These are phyloP conservation scores for Orchestia grillus DNA, from an alignment of 1,140 invertebrate genomes.

Conservation along the genomic window DNA sequence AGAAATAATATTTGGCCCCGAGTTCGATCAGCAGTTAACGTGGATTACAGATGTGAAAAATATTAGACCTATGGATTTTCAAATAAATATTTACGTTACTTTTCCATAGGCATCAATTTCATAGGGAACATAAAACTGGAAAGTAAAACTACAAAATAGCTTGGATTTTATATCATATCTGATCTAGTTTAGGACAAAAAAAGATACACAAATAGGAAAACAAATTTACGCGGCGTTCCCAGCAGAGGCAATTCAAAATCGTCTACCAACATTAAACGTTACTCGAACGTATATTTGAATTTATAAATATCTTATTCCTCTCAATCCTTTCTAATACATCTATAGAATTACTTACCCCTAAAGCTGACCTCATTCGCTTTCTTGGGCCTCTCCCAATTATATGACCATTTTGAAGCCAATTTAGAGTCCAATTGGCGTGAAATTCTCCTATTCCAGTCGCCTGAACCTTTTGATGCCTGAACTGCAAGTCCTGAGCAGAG, in stretches of 20 bases:
- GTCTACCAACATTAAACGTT: too few species aligned
- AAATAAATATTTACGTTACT: not conserved
- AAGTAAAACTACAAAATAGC: too few species aligned
- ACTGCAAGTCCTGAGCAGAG: not conserved
- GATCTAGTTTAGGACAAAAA: too few species aligned
- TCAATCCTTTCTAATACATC: not conserved
- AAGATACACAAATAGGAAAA: too few species aligned
- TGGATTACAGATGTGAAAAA: too few species aligned
- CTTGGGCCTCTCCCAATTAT: not conserved
- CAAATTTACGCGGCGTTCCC: too few species aligned
- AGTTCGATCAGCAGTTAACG: too few species aligned
- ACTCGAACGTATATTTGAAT: not conserved
- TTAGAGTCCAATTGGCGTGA: not conserved
- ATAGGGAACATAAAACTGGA: not conserved
- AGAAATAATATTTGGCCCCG: too few species aligned
- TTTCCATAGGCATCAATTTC: not conserved
- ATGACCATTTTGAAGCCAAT: not conserved
- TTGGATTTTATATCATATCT: too few species aligned
- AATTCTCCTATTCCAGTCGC: not conserved
- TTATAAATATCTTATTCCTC: not conserved
- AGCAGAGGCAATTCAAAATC: too few species aligned
- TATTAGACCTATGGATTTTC: not conserved
- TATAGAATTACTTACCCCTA: not conserved
- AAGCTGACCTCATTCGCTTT: not conserved
- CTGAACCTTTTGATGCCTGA: not conserved